Evolutionary conservation across 2,888 invertebrate species (phyloP), one percentile per base, ranked within the genome.

Genomic region (Sphaerophoria rueppellii): DNA sequence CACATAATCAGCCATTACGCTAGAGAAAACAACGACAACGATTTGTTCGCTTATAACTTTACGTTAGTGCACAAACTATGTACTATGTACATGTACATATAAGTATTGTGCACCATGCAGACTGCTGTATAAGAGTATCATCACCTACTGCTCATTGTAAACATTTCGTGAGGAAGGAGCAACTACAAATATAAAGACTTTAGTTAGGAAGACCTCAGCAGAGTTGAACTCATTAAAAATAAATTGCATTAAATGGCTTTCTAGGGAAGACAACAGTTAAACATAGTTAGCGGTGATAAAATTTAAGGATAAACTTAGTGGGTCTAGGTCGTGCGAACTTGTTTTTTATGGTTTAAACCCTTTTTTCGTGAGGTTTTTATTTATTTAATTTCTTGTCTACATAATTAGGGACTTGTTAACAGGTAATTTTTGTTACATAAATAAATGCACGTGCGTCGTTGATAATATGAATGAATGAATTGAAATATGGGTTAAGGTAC

Each of bases 201-300:
- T 37, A 12, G 65, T 48, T 40, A 54, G 46, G 34, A 61, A 65
- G 48, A 70, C 69, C 61, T 50, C 34, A 70, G 24, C 52, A 69
- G 40, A 40, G 54, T 54, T 61, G 57, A 32, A 11, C 71, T 76
- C 81, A 76, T 81, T 81, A 76, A 81, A 76, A 81, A 71, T 71
- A 76, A 81, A 81, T 71, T 76, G 57, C 70, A 76, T 75, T 81
- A 55, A 80, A 75, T 76, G 58, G 75, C 32, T 50, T 63, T 58
- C 65, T 70, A 50, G 57, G 14, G 43, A 40, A 65, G 63, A 58
- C 43, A 50, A 58, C 37, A 52, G 35, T 52, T 37, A 75, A 57
- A 70, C 35, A 70, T 61, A 65, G 52, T 52, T 43, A 35, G 61
- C 48, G 70, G 40, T 24, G 24, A 24, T 24, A 24, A 24, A 2